Evolutionary conservation across 2,888 invertebrate genomes (phyloP), one percentile per base, ranked within the genome.

Genomic region (Abrostola triplasia): DNA sequence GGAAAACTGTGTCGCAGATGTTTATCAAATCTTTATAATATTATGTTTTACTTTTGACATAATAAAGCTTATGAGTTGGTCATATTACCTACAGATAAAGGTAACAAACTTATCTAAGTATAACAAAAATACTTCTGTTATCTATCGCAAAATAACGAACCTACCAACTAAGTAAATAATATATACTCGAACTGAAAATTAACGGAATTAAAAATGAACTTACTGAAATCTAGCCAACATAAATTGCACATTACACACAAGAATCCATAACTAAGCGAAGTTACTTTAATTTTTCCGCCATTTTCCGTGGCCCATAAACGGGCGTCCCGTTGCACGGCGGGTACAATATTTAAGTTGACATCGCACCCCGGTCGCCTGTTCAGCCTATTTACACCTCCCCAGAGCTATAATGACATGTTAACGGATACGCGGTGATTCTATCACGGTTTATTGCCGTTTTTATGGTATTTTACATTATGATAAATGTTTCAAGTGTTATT

Each of bases 301-400:
- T 70, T 75, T 76, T 63, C 58, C 44, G 36, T 36, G 51, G 47
- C 50, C 56, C 63, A 67, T 68, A 72, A 77, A 72, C 57, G 57
- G 37, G 44, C 58, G 44, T 47, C 50, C 50, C 64, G 44, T 62
- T 13, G 55, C 40, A 52, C 50, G 24, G 37, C 44, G 50, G 44
- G 66, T 37, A 60, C 49, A 59, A 75, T 77, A 75, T 73, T 68
- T 69, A 75, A 75, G 60, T 44, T 55, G 64, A 64, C 57, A 75
- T 59, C 59, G 60, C 64, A 41, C 64, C 57, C 64, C 54, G 57
- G 59, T 57, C 64, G 60, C 67, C 68, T 51, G 53, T 76, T 67
- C 57, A 64, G 55, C 40, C 55, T 76, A 73, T 73, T 76, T 65
- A 74, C 77, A 76, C 62, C 64, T 76, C 74, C 69, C 69, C 52